Percentiles rank a stretch among this genome's conserved stretches.
Evolutionary conservation across 2,113 vertebrate genomes (phyloP).

Genomic region (Acrocephalus arundinaceus): DNA sequence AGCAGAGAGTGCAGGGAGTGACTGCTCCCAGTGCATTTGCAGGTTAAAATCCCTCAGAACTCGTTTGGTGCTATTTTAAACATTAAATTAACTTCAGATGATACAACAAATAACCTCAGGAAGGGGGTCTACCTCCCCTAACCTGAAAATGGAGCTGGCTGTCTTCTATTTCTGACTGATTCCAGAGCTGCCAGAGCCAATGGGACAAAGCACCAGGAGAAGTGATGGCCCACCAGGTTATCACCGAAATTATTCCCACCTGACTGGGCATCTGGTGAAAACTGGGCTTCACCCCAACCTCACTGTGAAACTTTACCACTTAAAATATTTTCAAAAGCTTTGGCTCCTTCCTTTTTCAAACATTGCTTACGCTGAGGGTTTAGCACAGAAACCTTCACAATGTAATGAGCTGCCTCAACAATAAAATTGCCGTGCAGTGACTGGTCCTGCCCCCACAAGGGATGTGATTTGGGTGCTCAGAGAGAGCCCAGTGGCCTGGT

Average conservation of each 20-base stretch:
- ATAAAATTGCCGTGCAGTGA: fast-evolving
- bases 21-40: not conserved
- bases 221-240: not conserved
- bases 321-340: not conserved
- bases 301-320: not conserved
- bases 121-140: not conserved
- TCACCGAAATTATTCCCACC: not conserved
- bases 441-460: not conserved
- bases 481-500: not conserved
- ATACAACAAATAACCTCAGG: not conserved
- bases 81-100: conserved; percentile 1
- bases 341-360: not conserved
- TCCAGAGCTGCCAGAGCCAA: not conserved
- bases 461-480: not conserved
- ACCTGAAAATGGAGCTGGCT: not conserved
- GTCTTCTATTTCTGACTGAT: not conserved
- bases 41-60: conserved; percentile 13
- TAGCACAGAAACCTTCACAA: not conserved
- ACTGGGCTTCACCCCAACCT: not conserved
- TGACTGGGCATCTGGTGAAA: not conserved
- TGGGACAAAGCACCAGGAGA: not conserved
- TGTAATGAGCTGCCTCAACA: not conserved
- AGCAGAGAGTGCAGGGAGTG: not conserved
- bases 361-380: not conserved
- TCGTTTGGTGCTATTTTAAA: not conserved